phyloP scores from a whole-genome alignment of 2,113 vertebrate genomes.

The Elgaria multicarinata region DNA sequence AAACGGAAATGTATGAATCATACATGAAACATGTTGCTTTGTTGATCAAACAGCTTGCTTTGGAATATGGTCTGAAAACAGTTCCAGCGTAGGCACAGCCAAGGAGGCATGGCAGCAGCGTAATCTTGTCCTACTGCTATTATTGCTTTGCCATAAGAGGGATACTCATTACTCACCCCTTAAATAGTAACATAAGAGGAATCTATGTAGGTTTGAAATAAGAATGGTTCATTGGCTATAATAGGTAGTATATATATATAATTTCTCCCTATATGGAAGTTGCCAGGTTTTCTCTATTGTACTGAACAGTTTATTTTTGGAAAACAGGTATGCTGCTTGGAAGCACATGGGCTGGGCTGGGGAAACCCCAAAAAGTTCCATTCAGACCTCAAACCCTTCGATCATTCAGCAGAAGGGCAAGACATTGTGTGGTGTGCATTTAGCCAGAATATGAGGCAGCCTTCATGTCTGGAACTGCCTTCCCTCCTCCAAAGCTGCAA shows the following conservation, averaged over 20 bases:
- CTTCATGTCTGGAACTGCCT: background rate
- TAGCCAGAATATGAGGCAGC: background rate
- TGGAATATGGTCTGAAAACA: conserved; percentile 72
- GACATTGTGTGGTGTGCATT: background rate
- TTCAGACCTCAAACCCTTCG: background rate
- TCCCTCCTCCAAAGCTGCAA: background rate
- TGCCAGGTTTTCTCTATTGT: background rate
- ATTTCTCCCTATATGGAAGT: background rate
- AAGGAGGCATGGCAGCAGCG: background rate
- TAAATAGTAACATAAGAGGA: background rate
- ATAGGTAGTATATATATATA: background rate
- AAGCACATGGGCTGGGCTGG: background rate
- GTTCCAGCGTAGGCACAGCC: conserved; percentile 67
- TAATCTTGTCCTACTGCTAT: background rate
- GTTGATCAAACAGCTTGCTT: conserved; percentile 77
- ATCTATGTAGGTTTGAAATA: background rate
- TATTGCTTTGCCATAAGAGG: background rate
- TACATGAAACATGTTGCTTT: conserved; percentile 72
- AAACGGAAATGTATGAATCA: conserved; percentile 73
- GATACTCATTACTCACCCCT: background rate
- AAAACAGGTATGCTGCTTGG: background rate
- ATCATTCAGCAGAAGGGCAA: background rate
- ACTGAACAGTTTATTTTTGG: background rate
- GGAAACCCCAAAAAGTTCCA: background rate
- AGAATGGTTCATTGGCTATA: background rate